Evolutionary conservation across 2,797 vertebrate genomes (phyloP), one percentile per base, ranked within the genome.

Genomic region (Sciurus vulgaris): DNA sequence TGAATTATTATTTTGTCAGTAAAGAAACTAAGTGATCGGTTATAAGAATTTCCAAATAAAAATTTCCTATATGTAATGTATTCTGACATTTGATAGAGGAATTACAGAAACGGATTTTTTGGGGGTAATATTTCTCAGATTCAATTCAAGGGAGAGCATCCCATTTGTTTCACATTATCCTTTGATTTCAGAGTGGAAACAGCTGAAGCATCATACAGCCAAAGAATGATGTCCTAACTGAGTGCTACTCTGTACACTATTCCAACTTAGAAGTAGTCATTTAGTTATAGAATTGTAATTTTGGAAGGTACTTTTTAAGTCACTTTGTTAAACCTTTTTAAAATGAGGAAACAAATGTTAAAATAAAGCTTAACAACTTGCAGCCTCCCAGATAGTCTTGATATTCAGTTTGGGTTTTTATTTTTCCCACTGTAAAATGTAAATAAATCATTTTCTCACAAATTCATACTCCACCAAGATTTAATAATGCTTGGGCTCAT

Each of bases 141-240:
- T 26, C 47, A n/a, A 7, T 61, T 44, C 35, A 69, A 93, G 83
- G 44, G 12, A 61, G 93, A 67, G 35, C 9, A 44, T 24, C 10
- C 35, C 47, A 59, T 95, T 96, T 87, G 51, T 88, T 96, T 91
- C 51, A 67, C 9, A 88, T 78, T 85, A 82, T 76, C 13, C 24
- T 74, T 93, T 93, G 79, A 82, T 89, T 95, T 95, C 63, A 93
- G 28, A 96, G 26, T 67, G 5, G 59, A 93, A 87, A 92, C 72
- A 81, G 9, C 22, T 89, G 33, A 85, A 11, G 8, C 18, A 4
- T 87, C 67, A 38, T 26, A n/a, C 0, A 89, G n/a, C 61, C 89
- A 92, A 93, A 82, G 17, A 28, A 65, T 74, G 5, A 73, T 65
- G 44, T 56, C 6, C 65, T 77, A 38, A 63, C 17, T 41, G 20